Base-by-base conservation (phyloP, 2,113 vertebrate genomes). In the Lanius collurio region DNA sequence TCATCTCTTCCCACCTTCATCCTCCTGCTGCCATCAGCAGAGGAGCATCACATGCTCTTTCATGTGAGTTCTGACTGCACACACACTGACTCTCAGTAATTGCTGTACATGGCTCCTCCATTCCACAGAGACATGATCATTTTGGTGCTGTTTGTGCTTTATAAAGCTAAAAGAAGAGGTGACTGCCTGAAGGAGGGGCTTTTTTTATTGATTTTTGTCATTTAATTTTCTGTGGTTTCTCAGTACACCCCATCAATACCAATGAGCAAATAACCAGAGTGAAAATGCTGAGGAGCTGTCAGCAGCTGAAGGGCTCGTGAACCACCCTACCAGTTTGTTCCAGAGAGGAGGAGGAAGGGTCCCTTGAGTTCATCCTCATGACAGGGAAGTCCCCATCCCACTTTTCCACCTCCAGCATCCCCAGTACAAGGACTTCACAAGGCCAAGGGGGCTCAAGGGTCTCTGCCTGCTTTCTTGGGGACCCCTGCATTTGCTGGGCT, bases 1-100 rank as follows among this genome's bases (percentile, higher is more conserved):
- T 90, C 64, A 77, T 77, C 86, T 88, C 70, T 91, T 88, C 86
- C 88, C 85, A 65, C 92, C 88, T 82, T 53, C 68, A 27, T 64
- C 75, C 83, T 30, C 44, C 71, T 15, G 30, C 44, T 80, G 28
- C 78, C 85, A 20, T 33, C 75, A 16, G 67, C 88, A 37, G 63
- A 88, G 89, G 49, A 88, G 75, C 77, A 87, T 79, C 94, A 76
- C 89, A 33, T 55, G 80, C 59, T 65, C 71, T 63, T 69, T 69
- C 92, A 80, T 27, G 71, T 77, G 90, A 70, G 55, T 21, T 77
- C 83, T 76, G 75, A 57, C 92, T 73, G 71, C 33, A 62, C 68
- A 35, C 85, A 31, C 15, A 0, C 83, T 12, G 59, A 10, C 68
- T 80, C 28, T 16, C 73, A 26, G 65, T 37, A 81, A 74, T 24